Percentiles rank a stretch among this genome's conserved stretches.
These are phyloP conservation scores for Catalaphyllia jardinei DNA, from an alignment of 64 coral and sea anemone species.

Conservation along the genomic window DNA sequence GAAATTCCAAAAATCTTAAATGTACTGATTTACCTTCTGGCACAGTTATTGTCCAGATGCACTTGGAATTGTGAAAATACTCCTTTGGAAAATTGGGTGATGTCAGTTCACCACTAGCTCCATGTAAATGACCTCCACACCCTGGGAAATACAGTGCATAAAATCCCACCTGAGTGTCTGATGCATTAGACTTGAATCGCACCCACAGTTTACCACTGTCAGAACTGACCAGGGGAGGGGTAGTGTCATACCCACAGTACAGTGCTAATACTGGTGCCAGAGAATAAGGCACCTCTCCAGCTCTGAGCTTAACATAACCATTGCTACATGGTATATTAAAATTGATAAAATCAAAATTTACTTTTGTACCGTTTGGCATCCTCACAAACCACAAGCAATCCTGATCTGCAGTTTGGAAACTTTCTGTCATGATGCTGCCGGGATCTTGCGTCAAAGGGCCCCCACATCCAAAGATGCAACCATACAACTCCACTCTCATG, in stretches of 20 bases:
- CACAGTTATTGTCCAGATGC: conserved; percentile 71
- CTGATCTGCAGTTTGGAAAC: conserved; percentile 46
- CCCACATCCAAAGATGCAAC: conserved; percentile 80
- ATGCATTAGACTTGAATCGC: conserved; percentile 83
- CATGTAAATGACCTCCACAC: conserved; percentile 53
- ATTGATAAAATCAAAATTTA: conserved; percentile 82
- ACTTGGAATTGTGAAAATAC: conserved; percentile 83
- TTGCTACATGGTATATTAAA: conserved; percentile 80
- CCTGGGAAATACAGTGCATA: conserved; percentile 73
- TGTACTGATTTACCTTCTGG: conserved; percentile 58
- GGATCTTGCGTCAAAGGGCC: conserved; percentile 44
- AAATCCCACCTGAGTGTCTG: conserved; percentile 70
- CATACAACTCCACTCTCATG: conserved; percentile 86
- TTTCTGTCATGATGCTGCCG: conserved; percentile 64
- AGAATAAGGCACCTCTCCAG: conserved; percentile 53
- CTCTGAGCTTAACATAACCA: conserved; percentile 67
- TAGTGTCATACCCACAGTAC: conserved; percentile 55
- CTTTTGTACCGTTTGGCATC: conserved; percentile 66
- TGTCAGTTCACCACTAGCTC: conserved; percentile 48
- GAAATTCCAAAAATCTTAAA: conserved; percentile 71
- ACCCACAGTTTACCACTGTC: conserved; percentile 66
- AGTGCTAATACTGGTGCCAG: conserved; percentile 49
- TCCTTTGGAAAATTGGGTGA: conserved; percentile 77
- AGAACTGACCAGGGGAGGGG: conserved; percentile 59
- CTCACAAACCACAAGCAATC: conserved; percentile 86